Base-by-base conservation (phyloP, 2,113 vertebrate species). In the Lonchura striata region DNA sequence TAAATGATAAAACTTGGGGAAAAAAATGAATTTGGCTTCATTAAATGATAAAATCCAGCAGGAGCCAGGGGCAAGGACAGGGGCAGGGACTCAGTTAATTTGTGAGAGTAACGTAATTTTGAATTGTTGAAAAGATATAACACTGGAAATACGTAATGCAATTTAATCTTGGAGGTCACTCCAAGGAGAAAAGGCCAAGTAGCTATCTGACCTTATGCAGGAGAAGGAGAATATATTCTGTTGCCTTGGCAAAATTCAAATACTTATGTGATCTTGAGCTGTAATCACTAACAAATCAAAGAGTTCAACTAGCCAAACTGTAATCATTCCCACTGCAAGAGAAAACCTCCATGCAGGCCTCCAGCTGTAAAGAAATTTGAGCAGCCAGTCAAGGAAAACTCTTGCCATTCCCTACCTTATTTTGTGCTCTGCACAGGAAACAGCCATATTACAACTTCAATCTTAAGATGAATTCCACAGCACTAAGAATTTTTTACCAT, bases 11-110 rank as follows among this genome's bases (percentile, higher is more conserved):
- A 97, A 97, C 95, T 94, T 95, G 69, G 94, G 94, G 91, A n/a
- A 91, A 74, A 79, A 95, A 97, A 96, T 68, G 86, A 97, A 94
- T 93, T 61, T 24, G 88, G 95, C 96, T 98, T 98, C 98, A 98
- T 98, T 98, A 98, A 98, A 97, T 98, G 97, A 98, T 98, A 98
- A 98, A 96, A 98, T 98, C 97, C 97, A 96, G 69, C 88, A 94
- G 87, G 86, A 97, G 97, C 97, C 84, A 25, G 97, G 87, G 97
- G 97, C 98, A 98, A 98, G 97, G 97, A 93, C 97, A 97, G 90
- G 95, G 93, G 95, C 95, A 95, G 82, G 57, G 92, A 98, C 96
- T 97, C 95, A 92, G 98, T 97, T 98, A 97, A 98, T 98, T 97
- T 98, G 95, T 88, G 88, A 97, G 94, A 97, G 93, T 96, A 98